Evolutionary conservation across 1,140 invertebrate genomes (phyloP).

Genomic region (Ostrea denselamellosa): DNA sequence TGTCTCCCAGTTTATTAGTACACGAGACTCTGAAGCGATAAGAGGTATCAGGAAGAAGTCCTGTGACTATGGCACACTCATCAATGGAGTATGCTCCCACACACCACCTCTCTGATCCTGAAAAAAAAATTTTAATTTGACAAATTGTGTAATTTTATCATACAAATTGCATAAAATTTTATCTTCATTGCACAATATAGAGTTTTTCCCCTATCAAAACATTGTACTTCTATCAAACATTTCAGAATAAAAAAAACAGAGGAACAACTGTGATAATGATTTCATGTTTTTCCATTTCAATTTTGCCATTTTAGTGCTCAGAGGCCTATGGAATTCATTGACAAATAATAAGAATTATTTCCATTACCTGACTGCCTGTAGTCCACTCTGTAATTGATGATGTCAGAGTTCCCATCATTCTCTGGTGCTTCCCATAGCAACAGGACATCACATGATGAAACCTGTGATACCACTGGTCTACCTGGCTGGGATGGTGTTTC

Average conservation of each 20-base stretch:
- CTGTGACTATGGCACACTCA: constrained; percentile 92
- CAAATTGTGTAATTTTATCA: too few species aligned
- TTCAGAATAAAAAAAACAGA: too few species aligned
- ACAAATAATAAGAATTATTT: too few species aligned
- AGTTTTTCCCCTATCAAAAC: too few species aligned
- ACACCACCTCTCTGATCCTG: constrained; percentile 90
- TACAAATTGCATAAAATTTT: too few species aligned
- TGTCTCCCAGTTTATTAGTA: constrained; percentile 90
- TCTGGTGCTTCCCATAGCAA: constrained; percentile 81
- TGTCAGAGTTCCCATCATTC: constrained; percentile 74
- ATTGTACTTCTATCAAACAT: too few species aligned
- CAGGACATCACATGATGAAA: constrained; percentile 92
- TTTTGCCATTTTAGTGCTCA: too few species aligned
- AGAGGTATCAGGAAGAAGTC: constrained; percentile 87
- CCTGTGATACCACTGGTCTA: constrained; percentile 89
- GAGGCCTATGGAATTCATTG: too few species aligned
- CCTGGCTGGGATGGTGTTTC: constrained; percentile 89
- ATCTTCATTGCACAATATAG: too few species aligned
- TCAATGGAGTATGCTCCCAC: constrained; percentile 92
- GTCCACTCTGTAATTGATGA: constrained; percentile 79
- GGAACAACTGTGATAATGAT: too few species aligned
- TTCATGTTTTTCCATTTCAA: too few species aligned
- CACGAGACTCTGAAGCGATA: constrained; percentile 95
- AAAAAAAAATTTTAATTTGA: not conserved
- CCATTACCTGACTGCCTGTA: constrained; percentile 80